Evolutionary conservation across 1,140 invertebrate species (phyloP), one percentile per base, ranked within the genome.

Genomic region (Drosophila funebris): DNA sequence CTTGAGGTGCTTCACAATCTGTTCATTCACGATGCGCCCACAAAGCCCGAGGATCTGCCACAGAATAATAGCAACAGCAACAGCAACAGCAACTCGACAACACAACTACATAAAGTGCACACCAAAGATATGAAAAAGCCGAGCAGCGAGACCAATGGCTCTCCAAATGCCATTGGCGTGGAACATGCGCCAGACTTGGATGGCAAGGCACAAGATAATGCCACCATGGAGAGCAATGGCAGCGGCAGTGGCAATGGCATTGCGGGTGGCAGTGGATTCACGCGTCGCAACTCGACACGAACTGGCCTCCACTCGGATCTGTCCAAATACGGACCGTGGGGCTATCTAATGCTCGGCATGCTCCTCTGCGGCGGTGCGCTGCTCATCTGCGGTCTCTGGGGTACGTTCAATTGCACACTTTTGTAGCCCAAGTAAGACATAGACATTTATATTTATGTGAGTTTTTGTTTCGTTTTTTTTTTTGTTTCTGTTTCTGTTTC

Each of bases 301-400:
- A 46, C 61, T 0, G 90, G 90, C 3, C 53, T 91, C 7, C 90
- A 90, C 72, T 92, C 92, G 22, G 92, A 92, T 39, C 85, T 95
- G 41, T 93, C 93, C 48, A 94, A 94, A 50, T 94, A 94, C 74
- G 94, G 94, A 2, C 94, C 94, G 0, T 94, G 94, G 94, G 94
- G 94, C 73, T 94, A 94, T 70, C 91, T 94, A 20, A 94, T 94
- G 78, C 92, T 94, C 43, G 94, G 94, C 20, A 94, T 94, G 93
- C 89, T 95, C 37, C 92, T 94, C 52, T 94, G 94, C 79, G 94
- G 94, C 31, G 93, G 93, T 7, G 93, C 94, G 48, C 92, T 95
- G 54, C 93, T 94, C 92, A 94, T 94, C 81, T 95, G 94, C 75
- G 92, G 94, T 31, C 92, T 94, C 57, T 94, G 94, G 94, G 93